These are phyloP conservation scores for Diachrysia chrysitis DNA, from an alignment of 2,888 invertebrate genomes.

Conservation along the genomic window DNA sequence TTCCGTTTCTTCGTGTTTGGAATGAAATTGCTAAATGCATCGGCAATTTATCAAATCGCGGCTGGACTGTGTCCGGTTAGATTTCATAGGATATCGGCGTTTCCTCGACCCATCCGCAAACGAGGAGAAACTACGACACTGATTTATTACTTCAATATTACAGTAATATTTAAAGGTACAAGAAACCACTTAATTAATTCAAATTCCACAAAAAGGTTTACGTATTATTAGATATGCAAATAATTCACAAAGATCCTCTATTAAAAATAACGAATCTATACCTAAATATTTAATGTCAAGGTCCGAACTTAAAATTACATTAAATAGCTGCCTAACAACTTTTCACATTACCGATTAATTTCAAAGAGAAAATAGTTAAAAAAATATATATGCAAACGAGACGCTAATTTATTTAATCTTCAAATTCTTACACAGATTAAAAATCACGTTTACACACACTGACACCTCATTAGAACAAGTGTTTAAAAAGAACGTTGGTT, in stretches of 20 bases:
- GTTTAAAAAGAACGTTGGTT: slow-evolving; percentile 20
- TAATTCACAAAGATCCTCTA: not conserved
- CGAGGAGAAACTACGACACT: slow-evolving; percentile 35
- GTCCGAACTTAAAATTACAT: slow-evolving; percentile 27
- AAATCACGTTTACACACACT: slow-evolving; percentile 57
- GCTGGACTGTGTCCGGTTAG: slow-evolving; percentile 59
- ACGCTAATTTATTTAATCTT: slow-evolving; percentile 19
- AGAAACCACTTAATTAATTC: slow-evolving; percentile 4
- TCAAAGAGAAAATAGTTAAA: slow-evolving; percentile 17
- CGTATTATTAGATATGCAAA: slow-evolving; percentile 17
- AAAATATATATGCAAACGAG: slow-evolving; percentile 26
- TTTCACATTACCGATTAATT: slow-evolving; percentile 17
- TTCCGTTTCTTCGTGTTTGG: slow-evolving; percentile 36
- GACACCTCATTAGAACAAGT: slow-evolving; percentile 62
- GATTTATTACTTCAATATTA: slow-evolving; percentile 34
- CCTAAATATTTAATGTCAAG: slow-evolving; percentile 49
- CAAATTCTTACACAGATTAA: slow-evolving; percentile 50
- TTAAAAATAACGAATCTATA: slow-evolving; percentile 26
- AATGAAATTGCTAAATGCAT: slow-evolving; percentile 37
- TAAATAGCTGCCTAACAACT: slow-evolving; percentile 32
- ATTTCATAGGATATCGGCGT: slow-evolving; percentile 71
- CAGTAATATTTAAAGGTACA: slow-evolving; percentile 15
- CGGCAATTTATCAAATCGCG: slow-evolving; percentile 37
- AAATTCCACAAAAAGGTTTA: slow-evolving; percentile 6
- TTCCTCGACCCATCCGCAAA: slow-evolving; percentile 55